A percentile compares a stretch with the other conserved stretches of the same genome.
Conservation (phyloP, 1,140 invertebrate species). For the Drosophila baimaii region DNA sequence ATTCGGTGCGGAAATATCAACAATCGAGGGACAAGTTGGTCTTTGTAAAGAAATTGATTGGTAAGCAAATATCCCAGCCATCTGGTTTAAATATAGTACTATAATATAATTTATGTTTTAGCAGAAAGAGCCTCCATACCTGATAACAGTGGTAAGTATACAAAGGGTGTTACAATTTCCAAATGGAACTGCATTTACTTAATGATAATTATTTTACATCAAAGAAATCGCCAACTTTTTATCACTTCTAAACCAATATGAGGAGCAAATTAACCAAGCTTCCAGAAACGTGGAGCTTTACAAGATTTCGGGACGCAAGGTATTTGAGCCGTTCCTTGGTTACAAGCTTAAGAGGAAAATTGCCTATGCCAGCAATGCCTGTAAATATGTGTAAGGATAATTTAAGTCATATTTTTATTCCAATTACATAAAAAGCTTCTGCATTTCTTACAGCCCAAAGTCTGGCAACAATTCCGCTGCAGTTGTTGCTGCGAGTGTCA, state of each 20-base stretch:
- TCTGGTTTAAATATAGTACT: no score
- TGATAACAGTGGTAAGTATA: conserved; percentile 15
- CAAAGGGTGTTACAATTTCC: neutral
- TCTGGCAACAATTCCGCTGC: neutral
- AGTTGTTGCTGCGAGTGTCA: conserved; percentile 8
- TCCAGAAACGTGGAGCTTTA: conserved; percentile 25
- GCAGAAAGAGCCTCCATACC: neutral
- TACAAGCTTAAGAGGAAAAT: conserved; percentile 16
- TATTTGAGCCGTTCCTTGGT: conserved; percentile 8
- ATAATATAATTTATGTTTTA: neutral
- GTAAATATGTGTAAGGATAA: conserved; percentile 41
- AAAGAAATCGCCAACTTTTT: conserved; percentile 18
- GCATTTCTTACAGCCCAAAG: neutral
- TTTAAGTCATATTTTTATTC: neutral
- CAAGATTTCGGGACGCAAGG: neutral
- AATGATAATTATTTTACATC: neutral
- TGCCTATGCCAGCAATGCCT: conserved; percentile 24
- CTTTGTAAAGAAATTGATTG: conserved; percentile 12
- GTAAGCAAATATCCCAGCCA: conserved; percentile 3
- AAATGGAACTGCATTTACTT: no score
- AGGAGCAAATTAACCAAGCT: conserved; percentile 27
- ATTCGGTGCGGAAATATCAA: conserved; percentile 21
- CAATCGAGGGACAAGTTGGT: conserved; percentile 17
- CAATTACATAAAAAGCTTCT: neutral
- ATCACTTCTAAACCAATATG: conserved; percentile 23